These are phyloP conservation scores for Invenusta paracnida DNA, from an alignment of 2,888 invertebrate species.

Conservation along the genomic window DNA sequence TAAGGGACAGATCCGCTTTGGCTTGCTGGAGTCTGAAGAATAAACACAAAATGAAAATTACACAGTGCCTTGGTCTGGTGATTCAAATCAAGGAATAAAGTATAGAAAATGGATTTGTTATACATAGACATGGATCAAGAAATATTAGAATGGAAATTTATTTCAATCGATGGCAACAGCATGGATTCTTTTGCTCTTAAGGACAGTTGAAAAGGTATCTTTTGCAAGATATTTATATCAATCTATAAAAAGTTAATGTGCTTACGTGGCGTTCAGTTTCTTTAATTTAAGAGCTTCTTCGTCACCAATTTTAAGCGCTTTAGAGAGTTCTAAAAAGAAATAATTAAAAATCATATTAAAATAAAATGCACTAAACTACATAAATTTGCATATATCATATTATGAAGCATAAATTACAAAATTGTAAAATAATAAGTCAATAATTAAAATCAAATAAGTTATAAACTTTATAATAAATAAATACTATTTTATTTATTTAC, in stretches of 20 bases:
- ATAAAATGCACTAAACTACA: neutral
- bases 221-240: no score
- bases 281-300: neutral
- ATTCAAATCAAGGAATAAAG: no score
- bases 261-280: neutral
- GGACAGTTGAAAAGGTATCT: no score
- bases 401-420: neutral
- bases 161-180: no score
- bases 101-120: no score
- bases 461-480: no score
- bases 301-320: neutral
- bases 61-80: no score
- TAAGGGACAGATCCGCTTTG: conserved; percentile 50
- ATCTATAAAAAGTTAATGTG: no score
- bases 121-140: neutral
- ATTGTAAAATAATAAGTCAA: neutral
- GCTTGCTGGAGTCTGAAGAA: conserved; percentile 51
- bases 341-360: neutral
- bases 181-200: no score
- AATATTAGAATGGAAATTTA: no score
- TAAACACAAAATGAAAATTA: conserved; percentile 15
- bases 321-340: neutral
- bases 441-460: neutral
- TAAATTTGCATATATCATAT: neutral
- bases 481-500: no score